Conservation (phyloP, 2,113 vertebrate species). For the Embiotoca jacksoni region DNA sequence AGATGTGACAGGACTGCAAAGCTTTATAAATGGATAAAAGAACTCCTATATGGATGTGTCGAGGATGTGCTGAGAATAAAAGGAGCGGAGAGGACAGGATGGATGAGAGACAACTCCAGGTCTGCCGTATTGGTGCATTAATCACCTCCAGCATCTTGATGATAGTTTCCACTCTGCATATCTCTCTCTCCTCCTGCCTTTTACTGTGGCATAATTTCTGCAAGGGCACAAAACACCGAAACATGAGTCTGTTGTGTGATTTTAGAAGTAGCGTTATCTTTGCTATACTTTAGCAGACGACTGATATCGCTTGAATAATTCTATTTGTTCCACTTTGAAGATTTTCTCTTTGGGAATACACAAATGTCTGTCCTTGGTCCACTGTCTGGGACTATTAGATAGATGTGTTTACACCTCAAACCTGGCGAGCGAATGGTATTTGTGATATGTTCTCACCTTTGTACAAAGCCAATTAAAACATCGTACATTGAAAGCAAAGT, state of each 20-base stretch:
- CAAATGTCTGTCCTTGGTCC: conserved; percentile 54
- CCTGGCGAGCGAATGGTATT: neutral
- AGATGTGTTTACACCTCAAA: conserved; percentile 23
- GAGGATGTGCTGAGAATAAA: conserved; percentile 63
- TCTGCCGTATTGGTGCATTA: conserved; percentile 33
- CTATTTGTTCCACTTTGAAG: conserved; percentile 71
- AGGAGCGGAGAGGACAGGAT: conserved; percentile 31
- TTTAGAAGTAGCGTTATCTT: conserved; percentile 44
- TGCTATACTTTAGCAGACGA: conserved; percentile 29
- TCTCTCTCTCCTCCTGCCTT: conserved; percentile 14
- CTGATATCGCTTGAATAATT: conserved; percentile 68
- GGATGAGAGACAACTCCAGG: conserved; percentile 46
- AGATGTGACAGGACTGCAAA: conserved; percentile 78
- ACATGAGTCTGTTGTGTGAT: conserved; percentile 38
- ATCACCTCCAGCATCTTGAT: conserved; percentile 39
- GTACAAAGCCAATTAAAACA: neutral
- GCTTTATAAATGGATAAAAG: conserved; percentile 75
- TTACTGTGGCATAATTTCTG: conserved; percentile 25
- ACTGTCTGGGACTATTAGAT: conserved; percentile 31
- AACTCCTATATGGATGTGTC: conserved; percentile 64
- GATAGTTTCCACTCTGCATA: conserved; percentile 25
- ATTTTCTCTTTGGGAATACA: conserved; percentile 39
- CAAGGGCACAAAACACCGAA: conserved; percentile 32
- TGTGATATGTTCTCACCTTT: conserved; percentile 18
- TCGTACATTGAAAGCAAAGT: neutral